Conservation (phyloP, 2,113 vertebrate genomes). For the Collichthys lucidus region DNA sequence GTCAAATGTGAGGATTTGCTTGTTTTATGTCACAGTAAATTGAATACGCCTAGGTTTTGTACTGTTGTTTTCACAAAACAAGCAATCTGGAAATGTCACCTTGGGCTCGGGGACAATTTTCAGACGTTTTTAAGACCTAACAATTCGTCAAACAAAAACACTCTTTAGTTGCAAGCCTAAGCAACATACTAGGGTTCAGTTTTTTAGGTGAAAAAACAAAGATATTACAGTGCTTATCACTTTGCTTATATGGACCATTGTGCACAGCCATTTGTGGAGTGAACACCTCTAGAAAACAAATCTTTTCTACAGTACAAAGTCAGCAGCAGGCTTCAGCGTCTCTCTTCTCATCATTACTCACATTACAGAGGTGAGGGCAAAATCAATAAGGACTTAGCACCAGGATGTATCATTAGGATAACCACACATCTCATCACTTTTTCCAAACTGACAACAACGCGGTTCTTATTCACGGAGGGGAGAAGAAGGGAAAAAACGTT, state of each 20-base stretch:
- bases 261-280: background rate
- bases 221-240: constrained; percentile 4
- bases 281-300: constrained; percentile 5
- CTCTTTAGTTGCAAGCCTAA: background rate
- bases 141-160: constrained; percentile 4
- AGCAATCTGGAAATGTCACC: constrained; percentile 9
- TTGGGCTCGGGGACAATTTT: background rate
- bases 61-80: constrained; percentile 4
- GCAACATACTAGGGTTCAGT: background rate
- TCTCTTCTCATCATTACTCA: constrained; percentile 61
- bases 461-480: constrained; percentile 52
- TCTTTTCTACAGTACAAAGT: constrained; percentile 6
- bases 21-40: background rate
- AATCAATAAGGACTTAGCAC: constrained; percentile 63
- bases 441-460: constrained; percentile 34
- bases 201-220: background rate
- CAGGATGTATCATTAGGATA: constrained; percentile 64
- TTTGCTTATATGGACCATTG: background rate
- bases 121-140: constrained; percentile 5
- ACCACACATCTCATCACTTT: constrained; percentile 46
- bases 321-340: constrained; percentile 1
- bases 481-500: background rate
- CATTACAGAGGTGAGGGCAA: constrained; percentile 54
- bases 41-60: background rate
- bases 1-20: background rate